Conservation (phyloP, 2,888 invertebrate genomes). For the Acronicta psi region DNA sequence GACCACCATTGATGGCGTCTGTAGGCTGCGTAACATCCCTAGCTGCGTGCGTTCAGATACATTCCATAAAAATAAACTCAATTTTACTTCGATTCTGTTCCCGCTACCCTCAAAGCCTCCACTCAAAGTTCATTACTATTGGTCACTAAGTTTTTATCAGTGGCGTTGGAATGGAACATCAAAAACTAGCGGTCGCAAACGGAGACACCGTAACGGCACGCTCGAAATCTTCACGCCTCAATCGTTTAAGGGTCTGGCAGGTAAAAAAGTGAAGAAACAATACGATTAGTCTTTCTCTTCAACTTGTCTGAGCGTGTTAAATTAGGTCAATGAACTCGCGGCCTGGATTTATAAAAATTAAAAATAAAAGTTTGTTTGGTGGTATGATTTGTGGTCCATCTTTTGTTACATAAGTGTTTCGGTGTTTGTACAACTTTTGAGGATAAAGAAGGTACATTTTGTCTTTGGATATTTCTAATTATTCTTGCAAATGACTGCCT, state of each 20-base stretch:
- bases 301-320: conserved; percentile 50
- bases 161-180: conserved; percentile 55
- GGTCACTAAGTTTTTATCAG: conserved; percentile 66
- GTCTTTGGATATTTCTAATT: too few species aligned
- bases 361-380: conserved; percentile 44
- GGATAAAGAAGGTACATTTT: too few species aligned
- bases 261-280: conserved; percentile 58
- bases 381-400: conserved; percentile 34
- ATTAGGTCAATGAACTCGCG: conserved; percentile 54
- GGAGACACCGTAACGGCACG: conserved; percentile 73
- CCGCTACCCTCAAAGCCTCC: conserved; percentile 41
- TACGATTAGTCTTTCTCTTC: conserved; percentile 51
- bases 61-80: background rate
- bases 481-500: too few species aligned
- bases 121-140: conserved; percentile 61
- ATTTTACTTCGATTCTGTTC: background rate
- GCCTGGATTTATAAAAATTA: conserved; percentile 35
- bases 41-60: too few species aligned
- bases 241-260: conserved; percentile 58
- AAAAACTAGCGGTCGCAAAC: conserved; percentile 64
- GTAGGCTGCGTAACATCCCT: too few species aligned
- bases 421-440: conserved; percentile 2
- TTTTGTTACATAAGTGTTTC: conserved; percentile 42
- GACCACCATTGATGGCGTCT: too few species aligned
- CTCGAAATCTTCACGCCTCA: conserved; percentile 60